Evolutionary conservation across 2,113 vertebrate species (phyloP), one percentile per base, ranked within the genome.

Genomic region (Cheirogaleus medius): DNA sequence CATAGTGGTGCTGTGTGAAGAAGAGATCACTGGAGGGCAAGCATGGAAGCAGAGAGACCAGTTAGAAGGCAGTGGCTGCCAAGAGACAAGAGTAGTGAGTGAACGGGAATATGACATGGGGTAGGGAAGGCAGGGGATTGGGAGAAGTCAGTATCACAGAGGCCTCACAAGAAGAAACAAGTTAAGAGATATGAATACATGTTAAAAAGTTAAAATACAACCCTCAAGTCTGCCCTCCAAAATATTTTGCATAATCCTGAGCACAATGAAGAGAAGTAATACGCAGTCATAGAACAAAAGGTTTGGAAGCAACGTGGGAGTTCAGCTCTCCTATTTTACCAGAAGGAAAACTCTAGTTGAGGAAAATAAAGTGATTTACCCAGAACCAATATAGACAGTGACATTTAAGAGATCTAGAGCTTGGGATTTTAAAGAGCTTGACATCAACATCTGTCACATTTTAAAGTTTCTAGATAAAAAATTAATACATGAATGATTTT

Each of bases 381-480:
- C 69, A 87, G 52, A 17, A 64, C 44, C 18, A 60, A 10, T 52
- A 42, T 56, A 47, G 32, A 74, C 11, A 9, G 52, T 60, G 76
- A 76, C 81, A 84, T 71, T 63, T 80, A 94, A 68, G 60, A 95
- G 88, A 87, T 66, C 17, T 47, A 74, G 25, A 77, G 44, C 73
- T 60, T 54, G n/a, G 34, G 74, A 54, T 94, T 92, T 95, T 76
- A 66, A 94, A 42, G 52, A 93, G 47, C 17, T 83, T 6, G 1
- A 84, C 47, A 68, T 89, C 42, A 18, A 92, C 52, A 49, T 84
- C 74, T 86, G 88, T 69, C 84, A 85, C 12, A 20, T 4, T 69
- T 80, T 83, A 85, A 93, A 81, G 37, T 74, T 87, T 87, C 37
- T 49, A 92, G 63, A 60, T 73, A 63, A 96, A 86, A 95, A 49